Percentiles rank a stretch among this genome's conserved stretches.
Evolutionary conservation across 2,888 invertebrate genomes (phyloP).

Genomic region (Pherbina coryleti): DNA sequence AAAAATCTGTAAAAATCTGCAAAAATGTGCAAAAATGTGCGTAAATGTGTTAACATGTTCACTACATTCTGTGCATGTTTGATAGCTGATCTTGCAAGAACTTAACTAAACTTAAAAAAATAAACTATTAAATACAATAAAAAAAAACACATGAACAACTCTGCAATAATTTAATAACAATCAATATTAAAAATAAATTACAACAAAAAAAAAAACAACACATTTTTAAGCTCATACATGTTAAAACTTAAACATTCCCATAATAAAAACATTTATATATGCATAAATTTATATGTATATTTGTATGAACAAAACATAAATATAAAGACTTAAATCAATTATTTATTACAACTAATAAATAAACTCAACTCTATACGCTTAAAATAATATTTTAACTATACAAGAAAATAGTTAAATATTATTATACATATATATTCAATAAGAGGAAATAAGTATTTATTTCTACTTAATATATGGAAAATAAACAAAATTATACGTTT

Average conservation of each 20-base stretch:
- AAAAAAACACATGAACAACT: too few relatives aligned
- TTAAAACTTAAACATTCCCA: too few relatives aligned
- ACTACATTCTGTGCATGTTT: background rate
- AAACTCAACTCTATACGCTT: conserved; percentile 44
- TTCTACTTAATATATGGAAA: background rate
- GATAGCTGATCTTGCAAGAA: background rate
- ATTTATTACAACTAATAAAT: conserved; percentile 31
- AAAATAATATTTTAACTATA: conserved; percentile 27
- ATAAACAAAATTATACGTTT: too few relatives aligned
- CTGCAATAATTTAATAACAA: too few relatives aligned
- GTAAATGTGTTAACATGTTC: background rate
- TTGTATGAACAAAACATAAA: background rate
- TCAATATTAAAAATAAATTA: too few relatives aligned
- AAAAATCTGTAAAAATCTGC: too few relatives aligned
- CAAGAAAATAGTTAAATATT: conserved; percentile 2
- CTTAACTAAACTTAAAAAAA: background rate
- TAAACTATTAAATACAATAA: background rate
- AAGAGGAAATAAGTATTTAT: background rate
- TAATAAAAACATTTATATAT: too few relatives aligned
- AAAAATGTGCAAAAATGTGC: background rate
- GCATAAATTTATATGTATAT: background rate
- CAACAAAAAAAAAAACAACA: too few relatives aligned
- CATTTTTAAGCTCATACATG: too few relatives aligned
- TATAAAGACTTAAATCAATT: conserved; percentile 31
- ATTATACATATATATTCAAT: background rate